Evolutionary conservation across 2,113 vertebrate genomes (phyloP), one percentile per base, ranked within the genome.

Genomic region (Misgurnus anguillicaudatus): DNA sequence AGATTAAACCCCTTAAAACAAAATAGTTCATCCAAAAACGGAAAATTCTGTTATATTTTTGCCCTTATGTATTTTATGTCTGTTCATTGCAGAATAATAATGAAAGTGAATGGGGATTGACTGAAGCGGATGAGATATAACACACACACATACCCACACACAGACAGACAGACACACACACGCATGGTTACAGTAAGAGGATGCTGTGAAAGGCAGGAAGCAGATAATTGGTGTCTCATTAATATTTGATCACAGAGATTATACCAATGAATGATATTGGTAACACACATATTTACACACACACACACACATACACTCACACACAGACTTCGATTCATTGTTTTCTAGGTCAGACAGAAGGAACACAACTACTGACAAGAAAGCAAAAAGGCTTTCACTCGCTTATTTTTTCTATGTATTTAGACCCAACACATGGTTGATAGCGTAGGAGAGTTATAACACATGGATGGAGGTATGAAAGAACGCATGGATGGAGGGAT

Each of bases 171-270:
- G 60, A 39, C 48, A 72, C 61, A 60, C 67, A 60, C 68, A 60
- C 74, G 47, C 77, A 8, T 63, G 24, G 36, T 69, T 62, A 77
- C 51, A 47, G 82, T 69, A 55, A 63, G 38, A 42, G 66, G 60
- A 73, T 17, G 60, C 48, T 65, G 65, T 69, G 24, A 53, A 64
- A 48, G 45, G 38, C 71, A 79, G 77, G 71, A 79, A 63, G 64
- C 69, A 62, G 58, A 79, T 83, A 79, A 83, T 83, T 83, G 71
- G 71, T 31, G 16, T 70, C 53, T 79, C 65, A 76, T 83, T 79
- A 47, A 83, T 79, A 70, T 74, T 79, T 83, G n/a, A 83, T 79
- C 65, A 64, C 24, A 70, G 41, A 60, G 72, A 70, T 83, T 61
- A 78, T 74, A 47, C 13, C 77, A 82, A 24, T 78, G 70, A 82